Percentiles rank a stretch among this genome's conserved stretches.
phyloP scores from a whole-genome alignment of 2,113 vertebrate genomes.

The Pogonocichla stellata region DNA sequence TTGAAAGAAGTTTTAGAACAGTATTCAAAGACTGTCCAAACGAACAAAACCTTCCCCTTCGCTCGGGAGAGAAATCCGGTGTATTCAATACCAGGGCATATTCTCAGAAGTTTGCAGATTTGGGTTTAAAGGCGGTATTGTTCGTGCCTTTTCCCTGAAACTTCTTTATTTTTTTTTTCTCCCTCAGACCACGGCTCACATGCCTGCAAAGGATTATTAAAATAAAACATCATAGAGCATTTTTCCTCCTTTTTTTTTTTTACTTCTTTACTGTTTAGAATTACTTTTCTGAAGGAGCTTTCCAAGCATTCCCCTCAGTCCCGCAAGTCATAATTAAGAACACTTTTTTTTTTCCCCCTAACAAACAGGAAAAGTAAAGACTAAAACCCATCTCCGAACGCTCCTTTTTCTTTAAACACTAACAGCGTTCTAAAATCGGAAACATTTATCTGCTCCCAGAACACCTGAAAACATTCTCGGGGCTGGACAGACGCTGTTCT shows the following conservation, averaged over 20 bases:
- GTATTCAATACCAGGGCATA: constrained; percentile 59
- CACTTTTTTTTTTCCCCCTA: background rate
- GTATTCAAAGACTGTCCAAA: constrained; percentile 69
- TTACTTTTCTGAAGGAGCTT: constrained; percentile 38
- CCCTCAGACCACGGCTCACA: background rate
- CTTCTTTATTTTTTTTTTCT: background rate
- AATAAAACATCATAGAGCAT: constrained; percentile 39
- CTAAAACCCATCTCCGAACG: background rate
- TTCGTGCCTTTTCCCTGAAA: constrained; percentile 41
- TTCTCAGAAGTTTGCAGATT: constrained; percentile 65
- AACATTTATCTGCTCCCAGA: background rate
- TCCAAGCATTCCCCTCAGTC: background rate
- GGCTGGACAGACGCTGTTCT: background rate
- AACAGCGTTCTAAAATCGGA: background rate
- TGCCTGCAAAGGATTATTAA: constrained; percentile 57
- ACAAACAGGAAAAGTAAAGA: background rate
- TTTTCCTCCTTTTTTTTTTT: background rate
- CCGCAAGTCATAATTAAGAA: constrained; percentile 40
- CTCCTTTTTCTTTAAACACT: background rate
- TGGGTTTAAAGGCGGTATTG: constrained; percentile 61
- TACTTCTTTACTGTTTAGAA: constrained; percentile 27
- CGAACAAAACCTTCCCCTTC: constrained; percentile 62
- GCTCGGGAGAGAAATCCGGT: constrained; percentile 67
- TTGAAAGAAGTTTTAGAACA: constrained; percentile 68
- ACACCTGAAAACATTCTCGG: constrained; percentile 8